phyloP scores from a whole-genome alignment of 2,113 vertebrate species.

The Salvator merianae region DNA sequence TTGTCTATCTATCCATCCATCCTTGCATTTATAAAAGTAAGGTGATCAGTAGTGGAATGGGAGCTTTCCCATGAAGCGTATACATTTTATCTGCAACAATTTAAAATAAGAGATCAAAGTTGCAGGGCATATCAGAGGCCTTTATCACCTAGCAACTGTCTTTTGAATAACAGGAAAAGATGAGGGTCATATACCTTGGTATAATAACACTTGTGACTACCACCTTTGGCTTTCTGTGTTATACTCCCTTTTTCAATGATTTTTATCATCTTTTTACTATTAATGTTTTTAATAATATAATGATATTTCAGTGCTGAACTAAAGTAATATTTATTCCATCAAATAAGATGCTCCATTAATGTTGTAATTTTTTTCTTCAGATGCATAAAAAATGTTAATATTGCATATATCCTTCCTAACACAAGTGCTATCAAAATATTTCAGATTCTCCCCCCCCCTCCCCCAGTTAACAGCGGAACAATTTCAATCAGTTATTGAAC shows the following conservation, averaged over 20 bases:
- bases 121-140: slow-evolving; percentile 19
- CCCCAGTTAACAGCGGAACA: background rate
- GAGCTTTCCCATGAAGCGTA: background rate
- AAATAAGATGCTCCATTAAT: background rate
- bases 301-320: background rate
- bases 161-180: slow-evolving; percentile 26
- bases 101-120: slow-evolving; percentile 24
- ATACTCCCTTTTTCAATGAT: background rate
- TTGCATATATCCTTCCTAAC: background rate
- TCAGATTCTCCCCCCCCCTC: background rate
- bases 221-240: background rate
- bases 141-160: slow-evolving; percentile 34
- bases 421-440: background rate
- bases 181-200: slow-evolving; percentile 4
- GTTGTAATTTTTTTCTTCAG: background rate
- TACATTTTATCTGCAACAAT: slow-evolving; percentile 14
- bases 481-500: background rate
- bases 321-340: background rate
- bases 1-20: background rate
- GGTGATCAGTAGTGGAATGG: background rate
- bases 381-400: background rate
- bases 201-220: slow-evolving; percentile 16
- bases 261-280: background rate
- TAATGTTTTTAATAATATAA: background rate
- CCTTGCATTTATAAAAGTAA: background rate